Evolutionary conservation across 2,888 invertebrate genomes (phyloP).

Genomic region (Nephrotoma appendiculata): DNA sequence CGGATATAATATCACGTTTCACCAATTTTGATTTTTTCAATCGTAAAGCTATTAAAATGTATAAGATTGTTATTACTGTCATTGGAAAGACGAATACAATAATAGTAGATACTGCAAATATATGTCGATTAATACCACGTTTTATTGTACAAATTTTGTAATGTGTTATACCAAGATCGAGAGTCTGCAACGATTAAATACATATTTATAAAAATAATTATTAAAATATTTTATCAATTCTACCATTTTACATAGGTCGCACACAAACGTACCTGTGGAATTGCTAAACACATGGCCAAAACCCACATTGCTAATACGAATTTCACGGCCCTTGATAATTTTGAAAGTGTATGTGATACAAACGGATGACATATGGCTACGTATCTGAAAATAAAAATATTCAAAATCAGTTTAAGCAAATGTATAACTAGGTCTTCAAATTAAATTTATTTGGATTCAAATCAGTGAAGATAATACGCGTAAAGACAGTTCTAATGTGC

Average conservation of each 20-base stretch:
- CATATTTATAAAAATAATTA: neutral
- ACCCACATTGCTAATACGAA: conserved; percentile 64
- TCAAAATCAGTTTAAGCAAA: neutral
- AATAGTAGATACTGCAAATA: conserved; percentile 39
- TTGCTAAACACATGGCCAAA: conserved; percentile 53
- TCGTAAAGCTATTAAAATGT: conserved; percentile 34
- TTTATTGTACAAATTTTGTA: conserved; percentile 26
- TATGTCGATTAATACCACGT: conserved; percentile 29
- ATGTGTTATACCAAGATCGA: conserved; percentile 10
- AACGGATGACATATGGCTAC: conserved; percentile 49
- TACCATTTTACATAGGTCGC: too few species aligned
- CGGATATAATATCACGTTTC: conserved; percentile 20
- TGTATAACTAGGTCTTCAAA: neutral
- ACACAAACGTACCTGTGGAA: conserved; percentile 39
- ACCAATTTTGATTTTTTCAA: conserved; percentile 26
- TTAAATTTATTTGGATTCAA: too few species aligned
- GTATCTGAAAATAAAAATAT: conserved; percentile 26
- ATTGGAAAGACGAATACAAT: conserved; percentile 45
- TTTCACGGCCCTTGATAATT: conserved; percentile 64
- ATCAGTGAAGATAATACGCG: too few species aligned
- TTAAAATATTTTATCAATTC: neutral
- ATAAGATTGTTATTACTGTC: conserved; percentile 41
- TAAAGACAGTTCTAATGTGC: too few species aligned
- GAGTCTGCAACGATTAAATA: conserved; percentile 9
- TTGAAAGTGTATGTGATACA: conserved; percentile 63